Evolutionary conservation across 2,113 vertebrate species (phyloP), one percentile per base, ranked within the genome.

Genomic region (Cryptotis parvus): DNA sequence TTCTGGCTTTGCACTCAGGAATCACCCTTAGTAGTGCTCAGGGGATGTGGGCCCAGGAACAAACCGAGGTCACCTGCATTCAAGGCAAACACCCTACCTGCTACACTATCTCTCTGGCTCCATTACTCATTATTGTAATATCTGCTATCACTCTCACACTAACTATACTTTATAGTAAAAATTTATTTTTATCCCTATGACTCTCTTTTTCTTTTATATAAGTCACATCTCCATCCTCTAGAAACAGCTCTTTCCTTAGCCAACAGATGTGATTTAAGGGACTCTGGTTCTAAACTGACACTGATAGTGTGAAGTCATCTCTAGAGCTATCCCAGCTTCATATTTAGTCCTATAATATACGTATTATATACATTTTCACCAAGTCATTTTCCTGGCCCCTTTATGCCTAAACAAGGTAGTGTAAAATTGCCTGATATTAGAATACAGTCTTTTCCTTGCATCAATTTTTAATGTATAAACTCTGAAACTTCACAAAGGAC

Each of bases 401-500:
- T 49, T 3, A 14, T 70, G 11, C 3, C 2, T n/a, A 43, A n/a
- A 68, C 37, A 66, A 45, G 11, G 0, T 52, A 33, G 26, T 31
- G 2, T 39, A 26, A 75, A 39, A 1, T 15, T 43, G 5, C 8
- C 39, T 41, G 11, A 27, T 27, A 18, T 12, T 4, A 75, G 2
- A 2, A 14, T 37, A 29, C 2, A 18, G n/a, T n/a, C 3, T 29
- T 26, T 65, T 65, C 29, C 24, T 49, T 58, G 72, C 24, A 18
- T 72, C 81, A 29, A 37, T 70, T 70, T 45, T 81, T 72, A 84
- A 49, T 1, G 12, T 9, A 37, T 11, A 5, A 55, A 52, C 22
- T 2, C 41, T 3, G 77, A 3, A 1, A 9, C 20, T 63, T 22
- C 18, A 3, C 0, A 1, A 1, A 63, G 24, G 4, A 0, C 35